Base-by-base conservation (phyloP, 2,888 invertebrate species). In the Allacma fusca region DNA sequence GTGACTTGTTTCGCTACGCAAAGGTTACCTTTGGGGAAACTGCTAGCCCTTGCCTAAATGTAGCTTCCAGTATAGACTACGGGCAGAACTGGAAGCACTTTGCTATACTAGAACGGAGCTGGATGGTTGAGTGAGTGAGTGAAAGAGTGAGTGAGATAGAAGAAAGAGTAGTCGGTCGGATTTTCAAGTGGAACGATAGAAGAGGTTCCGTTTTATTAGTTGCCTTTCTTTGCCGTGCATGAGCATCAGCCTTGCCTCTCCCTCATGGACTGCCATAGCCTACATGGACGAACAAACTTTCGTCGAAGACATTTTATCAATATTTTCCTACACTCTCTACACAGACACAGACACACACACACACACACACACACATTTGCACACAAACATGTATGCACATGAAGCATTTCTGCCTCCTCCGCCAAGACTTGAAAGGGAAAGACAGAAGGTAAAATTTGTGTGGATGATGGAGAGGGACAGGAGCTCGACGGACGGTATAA, bases 151-250 rank as follows among this genome's bases (percentile, higher is more conserved):
- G 40, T 28, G 28, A 24, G 26, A 65, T 24, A 34, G n/a, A 50
- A 68, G 68, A 68, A 40, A 40, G 68, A 4, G 40, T 34, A 68
- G 68, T 68, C n/a, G 68, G 68, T 67, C 67, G 67, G 67, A 67
- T 68, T 40, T 68, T 40, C 40, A 68, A 68, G 68, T 68, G 68
- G 40, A 68, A 34, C 23, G 40, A 68, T 34, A 34, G 40, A 34
- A 68, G 68, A 68, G 68, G 34, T 68, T 68, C 68, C 68, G 68
- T 68, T 68, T 68, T 68, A 68, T 68, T 68, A 68, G 68, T 68
- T 68, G 68, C 68, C 40, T 40, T 68, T 68, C 68, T 68, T 68
- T 68, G 21, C 34, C 21, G 7, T 68, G 21, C 40, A n/a, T 40
- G 34, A 40, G 40, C 68, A 68, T 68, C 68, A 7, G 21, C 50